Base-by-base conservation (phyloP, 2,888 invertebrate species). In the Teleiodes luculella region DNA sequence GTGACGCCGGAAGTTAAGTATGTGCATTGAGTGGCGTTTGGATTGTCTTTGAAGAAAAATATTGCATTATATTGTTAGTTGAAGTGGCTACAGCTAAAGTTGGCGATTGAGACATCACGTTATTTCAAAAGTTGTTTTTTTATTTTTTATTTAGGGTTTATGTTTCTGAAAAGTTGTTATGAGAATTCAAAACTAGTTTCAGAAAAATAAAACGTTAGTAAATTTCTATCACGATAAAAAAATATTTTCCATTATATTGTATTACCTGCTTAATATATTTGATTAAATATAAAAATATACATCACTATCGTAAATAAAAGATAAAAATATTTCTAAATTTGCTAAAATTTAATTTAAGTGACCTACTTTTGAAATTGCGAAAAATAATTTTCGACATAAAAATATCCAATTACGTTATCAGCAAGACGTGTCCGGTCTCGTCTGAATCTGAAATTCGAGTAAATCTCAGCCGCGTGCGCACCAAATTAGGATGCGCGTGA, bases 401-500 rank as follows among this genome's bases (percentile, higher is more conserved):
- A 45, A 58, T 59, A 59, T 64, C 56, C 54, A 43, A 56, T 62
- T 62, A 60, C 59, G 53, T 54, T 55, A 52, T 49, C 7, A 47
- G 24, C 13, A 51, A 53, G 47, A 61, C 45, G 50, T 52, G 69
- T 74, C 70, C 63, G 68, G 62, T 69, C 65, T 53, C 61, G 52
- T 56, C 59, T 61, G 68, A 67, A 68, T 62, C 55, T 67, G 79
- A 76, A 79, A 74, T 64, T 68, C 70, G 74, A 82, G 88, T 87
- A 86, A 85, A 66, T 74, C 64, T 66, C 67, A 67, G 75, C 65
- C 63, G 71, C 61, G 76, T 72, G 76, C 80, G 78, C 77, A 85
- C 92, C 92, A 92, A 92, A 92, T 92, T 92, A 90, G 92, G 92
- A 79, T 77, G 75, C 77, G 81, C 62, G 72, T 64, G 70, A 74